Conservation (phyloP, 1,140 invertebrate species). For the Gryllus bimaculatus region DNA sequence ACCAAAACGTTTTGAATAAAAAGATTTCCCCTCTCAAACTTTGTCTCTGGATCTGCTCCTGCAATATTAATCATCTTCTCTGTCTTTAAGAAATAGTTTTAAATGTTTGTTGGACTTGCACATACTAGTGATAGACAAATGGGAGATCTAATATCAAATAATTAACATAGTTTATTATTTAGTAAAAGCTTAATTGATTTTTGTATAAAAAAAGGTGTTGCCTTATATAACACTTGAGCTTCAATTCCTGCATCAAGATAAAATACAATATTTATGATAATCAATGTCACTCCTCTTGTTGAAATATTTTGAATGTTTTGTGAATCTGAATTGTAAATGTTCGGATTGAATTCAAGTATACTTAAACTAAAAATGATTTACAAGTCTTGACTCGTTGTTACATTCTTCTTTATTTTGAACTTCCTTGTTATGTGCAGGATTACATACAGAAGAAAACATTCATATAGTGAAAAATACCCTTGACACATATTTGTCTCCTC, state of each 20-base stretch:
- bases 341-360: background rate
- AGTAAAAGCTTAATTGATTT: no score
- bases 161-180: no score
- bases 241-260: background rate
- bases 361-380: background rate
- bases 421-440: background rate
- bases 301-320: background rate
- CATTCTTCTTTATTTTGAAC: background rate
- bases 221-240: background rate
- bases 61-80: no score
- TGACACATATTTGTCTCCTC: slow-evolving; percentile 41
- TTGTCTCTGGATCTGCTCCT: no score
- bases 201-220: background rate
- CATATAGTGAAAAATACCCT: slow-evolving; percentile 38
- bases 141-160: no score
- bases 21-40: no score
- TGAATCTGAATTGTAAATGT: background rate
- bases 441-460: background rate
- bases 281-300: background rate
- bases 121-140: no score
- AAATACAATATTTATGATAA: background rate
- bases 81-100: no score
- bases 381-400: background rate
- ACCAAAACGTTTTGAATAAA: no score
- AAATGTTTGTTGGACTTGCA: no score